Conservation (phyloP, 2,888 invertebrate species). For the Parelbella ahira region DNA sequence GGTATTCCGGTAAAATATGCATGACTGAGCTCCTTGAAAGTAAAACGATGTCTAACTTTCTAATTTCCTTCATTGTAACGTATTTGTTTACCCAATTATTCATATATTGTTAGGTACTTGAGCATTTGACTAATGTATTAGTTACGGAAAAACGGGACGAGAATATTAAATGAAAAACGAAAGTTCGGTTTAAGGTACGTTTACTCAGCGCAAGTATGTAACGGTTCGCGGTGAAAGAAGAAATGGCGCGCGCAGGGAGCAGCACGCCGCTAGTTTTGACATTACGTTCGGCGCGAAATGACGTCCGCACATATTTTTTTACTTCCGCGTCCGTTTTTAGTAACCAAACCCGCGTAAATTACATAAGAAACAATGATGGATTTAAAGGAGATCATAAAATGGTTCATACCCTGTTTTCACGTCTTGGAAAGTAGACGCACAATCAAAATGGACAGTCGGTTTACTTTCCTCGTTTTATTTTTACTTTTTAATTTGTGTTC, state of each 20-base stretch:
- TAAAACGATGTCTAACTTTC: slow-evolving; percentile 13
- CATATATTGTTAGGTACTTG: slow-evolving; percentile 21
- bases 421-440: slow-evolving; percentile 45
- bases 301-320: slow-evolving; percentile 35
- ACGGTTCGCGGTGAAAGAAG: slow-evolving; percentile 57
- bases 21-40: slow-evolving; percentile 18
- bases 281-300: slow-evolving; percentile 47
- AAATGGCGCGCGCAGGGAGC: slow-evolving; percentile 41
- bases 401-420: slow-evolving; percentile 73
- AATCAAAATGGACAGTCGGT: slow-evolving; percentile 41
- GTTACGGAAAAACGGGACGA: slow-evolving; percentile 38
- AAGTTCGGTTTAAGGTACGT: slow-evolving; percentile 26
- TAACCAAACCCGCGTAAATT: slow-evolving; percentile 26
- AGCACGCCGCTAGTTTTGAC: slow-evolving; percentile 42
- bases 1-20: slow-evolving; percentile 20
- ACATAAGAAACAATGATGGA: slow-evolving; percentile 53
- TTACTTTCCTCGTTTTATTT: slow-evolving; percentile 52
- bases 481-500: slow-evolving; percentile 55
- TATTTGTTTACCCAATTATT: slow-evolving; percentile 12
- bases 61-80: slow-evolving; percentile 14
- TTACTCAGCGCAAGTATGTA: neutral
- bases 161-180: slow-evolving; percentile 48
- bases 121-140: slow-evolving; percentile 20
- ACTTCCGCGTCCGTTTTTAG: slow-evolving; percentile 20
- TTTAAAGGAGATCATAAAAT: slow-evolving; percentile 72